Evolutionary conservation across 2,113 vertebrate genomes (phyloP).

Genomic region (Dasyornis broadbenti): DNA sequence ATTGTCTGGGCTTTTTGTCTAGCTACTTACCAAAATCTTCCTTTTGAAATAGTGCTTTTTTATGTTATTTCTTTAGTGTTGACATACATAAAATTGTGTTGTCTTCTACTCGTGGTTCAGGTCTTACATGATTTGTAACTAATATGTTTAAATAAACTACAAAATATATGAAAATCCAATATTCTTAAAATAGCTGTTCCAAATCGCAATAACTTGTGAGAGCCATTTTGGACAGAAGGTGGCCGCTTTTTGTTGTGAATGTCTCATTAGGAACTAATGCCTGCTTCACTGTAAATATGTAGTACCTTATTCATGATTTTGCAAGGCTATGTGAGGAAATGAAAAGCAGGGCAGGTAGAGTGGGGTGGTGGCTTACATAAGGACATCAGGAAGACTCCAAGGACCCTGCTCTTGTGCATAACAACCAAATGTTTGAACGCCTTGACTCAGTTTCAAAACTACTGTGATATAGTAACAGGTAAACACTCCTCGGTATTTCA

Average conservation of each 20-base stretch:
- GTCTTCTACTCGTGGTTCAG: not conserved
- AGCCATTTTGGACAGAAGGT: not conserved
- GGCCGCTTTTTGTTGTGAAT: not conserved
- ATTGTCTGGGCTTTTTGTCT: not conserved
- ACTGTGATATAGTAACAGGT: not conserved
- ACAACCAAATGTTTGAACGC: not conserved
- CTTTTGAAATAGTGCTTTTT: not conserved
- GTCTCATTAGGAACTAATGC: not conserved
- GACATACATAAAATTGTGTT: not conserved
- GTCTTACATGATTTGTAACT: not conserved
- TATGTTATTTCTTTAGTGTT: not conserved
- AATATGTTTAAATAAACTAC: not conserved
- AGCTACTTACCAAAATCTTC: not conserved
- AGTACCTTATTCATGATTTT: not conserved
- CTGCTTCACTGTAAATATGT: not conserved
- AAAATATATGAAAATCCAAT: not conserved
- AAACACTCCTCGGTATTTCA: not conserved
- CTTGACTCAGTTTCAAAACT: not conserved
- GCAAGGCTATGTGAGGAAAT: not conserved
- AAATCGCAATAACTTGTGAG: not conserved
- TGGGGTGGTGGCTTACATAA: not conserved
- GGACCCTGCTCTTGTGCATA: not conserved
- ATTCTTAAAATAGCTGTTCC: not conserved
- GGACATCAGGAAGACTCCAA: not conserved
- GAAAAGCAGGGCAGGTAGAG: not conserved